Percentiles rank a stretch among this genome's conserved stretches.
These are phyloP conservation scores for Poeciliopsis prolifica DNA, from an alignment of 2,113 vertebrate genomes.

Conservation along the genomic window DNA sequence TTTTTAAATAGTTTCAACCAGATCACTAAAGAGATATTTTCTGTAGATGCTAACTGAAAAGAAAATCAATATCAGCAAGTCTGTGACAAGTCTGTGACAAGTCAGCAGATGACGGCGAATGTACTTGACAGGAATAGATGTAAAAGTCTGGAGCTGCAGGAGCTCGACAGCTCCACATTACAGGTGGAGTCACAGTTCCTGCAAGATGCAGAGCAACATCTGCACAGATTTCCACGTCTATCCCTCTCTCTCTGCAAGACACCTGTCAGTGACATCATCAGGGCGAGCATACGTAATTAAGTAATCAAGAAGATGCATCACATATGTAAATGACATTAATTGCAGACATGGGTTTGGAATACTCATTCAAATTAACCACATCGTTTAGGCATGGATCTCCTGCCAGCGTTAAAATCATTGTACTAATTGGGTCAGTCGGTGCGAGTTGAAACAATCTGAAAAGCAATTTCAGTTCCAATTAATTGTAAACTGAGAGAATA, in stretches of 20 bases:
- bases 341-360: constrained; percentile 76
- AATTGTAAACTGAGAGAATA: constrained; percentile 45
- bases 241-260: constrained; percentile 28
- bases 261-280: constrained; percentile 65
- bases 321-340: constrained; percentile 76
- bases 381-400: constrained; percentile 68
- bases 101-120: constrained; percentile 43
- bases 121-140: constrained; percentile 42
- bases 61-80: constrained; percentile 47
- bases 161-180: constrained; percentile 31
- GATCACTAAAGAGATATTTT: constrained; percentile 5
- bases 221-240: constrained; percentile 11
- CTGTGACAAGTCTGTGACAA: constrained; percentile 37
- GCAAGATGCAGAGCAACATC: constrained; percentile 25
- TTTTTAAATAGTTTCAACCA: neutral
- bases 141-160: constrained; percentile 28
- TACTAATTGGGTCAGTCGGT: constrained; percentile 73
- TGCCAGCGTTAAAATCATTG: constrained; percentile 64
- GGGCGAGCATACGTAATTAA: constrained; percentile 71
- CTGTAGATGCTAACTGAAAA: constrained; percentile 22
- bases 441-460: constrained; percentile 68
- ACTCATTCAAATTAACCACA: constrained; percentile 74
- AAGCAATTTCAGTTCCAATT: constrained; percentile 75
- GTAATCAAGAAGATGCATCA: constrained; percentile 75
- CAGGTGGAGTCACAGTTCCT: constrained; percentile 14